These are phyloP conservation scores for Austrofundulus limnaeus DNA, from an alignment of 2,113 vertebrate genomes.

Conservation along the genomic window DNA sequence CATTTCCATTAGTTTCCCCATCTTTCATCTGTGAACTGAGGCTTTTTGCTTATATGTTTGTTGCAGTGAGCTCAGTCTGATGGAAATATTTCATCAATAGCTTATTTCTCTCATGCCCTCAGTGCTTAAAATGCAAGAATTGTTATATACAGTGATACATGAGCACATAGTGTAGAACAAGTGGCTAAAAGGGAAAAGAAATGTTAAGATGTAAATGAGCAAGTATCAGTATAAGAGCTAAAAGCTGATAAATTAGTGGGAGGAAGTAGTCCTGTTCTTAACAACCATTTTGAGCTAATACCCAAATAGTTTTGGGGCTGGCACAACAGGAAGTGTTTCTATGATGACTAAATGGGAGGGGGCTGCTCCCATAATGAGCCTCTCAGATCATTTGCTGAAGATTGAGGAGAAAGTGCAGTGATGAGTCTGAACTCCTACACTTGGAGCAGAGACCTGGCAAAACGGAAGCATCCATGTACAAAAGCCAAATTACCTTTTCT, in stretches of 20 bases:
- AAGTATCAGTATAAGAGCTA: constrained; percentile 40
- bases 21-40: constrained; percentile 82
- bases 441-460: constrained; percentile 48
- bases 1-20: constrained; percentile 85
- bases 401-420: constrained; percentile 66
- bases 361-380: constrained; percentile 68
- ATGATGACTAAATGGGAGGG: constrained; percentile 78
- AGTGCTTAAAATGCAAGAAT: constrained; percentile 13
- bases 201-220: constrained; percentile 74
- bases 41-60: constrained; percentile 58
- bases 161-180: constrained; percentile 17
- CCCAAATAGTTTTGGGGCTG: constrained; percentile 63
- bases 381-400: constrained; percentile 55
- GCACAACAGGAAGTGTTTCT: constrained; percentile 75
- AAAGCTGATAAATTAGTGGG: constrained; percentile 69
- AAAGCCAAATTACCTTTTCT: too few species aligned
- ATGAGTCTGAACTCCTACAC: constrained; percentile 64
- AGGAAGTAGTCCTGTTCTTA: constrained; percentile 80
- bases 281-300: constrained; percentile 71
- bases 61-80: constrained; percentile 71
- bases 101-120: constrained; percentile 16
- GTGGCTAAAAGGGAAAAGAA: constrained; percentile 46
- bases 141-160: constrained; percentile 27
- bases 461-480: constrained; percentile 45
- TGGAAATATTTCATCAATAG: constrained; percentile 60